Base-by-base conservation (phyloP, 2,888 invertebrate genomes). In the Amphipyra berbera region DNA sequence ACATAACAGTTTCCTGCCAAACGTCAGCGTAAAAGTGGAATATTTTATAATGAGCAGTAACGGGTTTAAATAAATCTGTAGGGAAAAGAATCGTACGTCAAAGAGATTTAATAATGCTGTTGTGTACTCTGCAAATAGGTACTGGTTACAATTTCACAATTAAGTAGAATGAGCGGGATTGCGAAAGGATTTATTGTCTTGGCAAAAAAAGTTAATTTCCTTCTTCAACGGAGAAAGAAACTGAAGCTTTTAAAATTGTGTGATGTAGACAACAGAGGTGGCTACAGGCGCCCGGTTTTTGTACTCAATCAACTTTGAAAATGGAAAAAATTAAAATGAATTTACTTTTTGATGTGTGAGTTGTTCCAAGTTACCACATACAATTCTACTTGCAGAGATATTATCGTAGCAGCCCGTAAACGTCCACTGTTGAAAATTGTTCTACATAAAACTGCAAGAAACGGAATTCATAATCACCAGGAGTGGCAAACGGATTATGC, bases 1-100 rank as follows among this genome's bases (percentile, higher is more conserved):
- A 79, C 73, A 74, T 72, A 82, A 79, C 77, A 80, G 76, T 78
- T 82, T 73, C 76, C 59, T 49, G 60, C 30, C 54, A 52, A 62
- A 62, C 64, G 74, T 68, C 71, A 72, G 14, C 0, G 55, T 45
- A 44, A 64, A 62, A 64, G 37, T 67, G 47, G 59, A 70, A 54
- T 66, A 62, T 65, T 74, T 64, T 69, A 68, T 79, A 73, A 71
- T 69, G 61, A 69, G 58, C 64, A 54, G 57, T 75, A 53, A 68
- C 41, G 41, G 63, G 60, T 75, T 69, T 72, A 76, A 77, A 68
- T 66, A 61, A 67, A 68, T 55, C 52, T 46, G 38, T 44, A 61
- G 59, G 45, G 53, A 49, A 75, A 76, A 72, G 56, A 72, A 73
- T 59, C 33, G 58, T 46, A 27, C 13, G 37, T 59, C 69, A 73